These are phyloP conservation scores for Troides helena DNA, from an alignment of 2,888 invertebrate genomes.

Conservation along the genomic window DNA sequence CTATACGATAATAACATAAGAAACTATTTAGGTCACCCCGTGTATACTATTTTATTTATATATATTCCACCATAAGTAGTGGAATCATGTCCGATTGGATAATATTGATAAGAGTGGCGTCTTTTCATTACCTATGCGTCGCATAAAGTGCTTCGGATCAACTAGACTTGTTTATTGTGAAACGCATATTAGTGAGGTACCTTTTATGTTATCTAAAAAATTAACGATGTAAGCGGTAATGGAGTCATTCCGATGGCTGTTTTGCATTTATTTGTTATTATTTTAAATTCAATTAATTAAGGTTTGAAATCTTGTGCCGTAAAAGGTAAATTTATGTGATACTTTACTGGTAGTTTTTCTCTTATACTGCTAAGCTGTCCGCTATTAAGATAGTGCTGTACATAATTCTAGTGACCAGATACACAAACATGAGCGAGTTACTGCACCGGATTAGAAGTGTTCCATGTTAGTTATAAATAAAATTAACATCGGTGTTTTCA, in stretches of 20 bases:
- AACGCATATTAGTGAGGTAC: conserved; percentile 19
- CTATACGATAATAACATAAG: conserved; percentile 3
- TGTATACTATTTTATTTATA: background rate
- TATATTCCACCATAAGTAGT: conserved; percentile 1
- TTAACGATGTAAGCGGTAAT: conserved; percentile 24
- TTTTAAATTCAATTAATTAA: conserved; percentile 30
- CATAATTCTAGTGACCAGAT: conserved; percentile 13
- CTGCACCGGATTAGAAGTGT: conserved; percentile 4
- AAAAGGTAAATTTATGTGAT: conserved; percentile 27
- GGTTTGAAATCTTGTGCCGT: conserved; percentile 14
- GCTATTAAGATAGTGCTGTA: conserved; percentile 21
- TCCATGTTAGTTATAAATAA: background rate
- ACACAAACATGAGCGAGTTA: conserved; percentile 9
- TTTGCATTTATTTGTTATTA: conserved; percentile 29
- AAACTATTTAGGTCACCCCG: conserved; percentile 3
- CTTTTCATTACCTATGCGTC: background rate
- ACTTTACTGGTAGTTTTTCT: conserved; percentile 24
- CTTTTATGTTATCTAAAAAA: conserved; percentile 29
- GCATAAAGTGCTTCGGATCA: conserved; percentile 3
- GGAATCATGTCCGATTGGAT: conserved; percentile 12
- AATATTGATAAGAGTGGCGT: conserved; percentile 10
- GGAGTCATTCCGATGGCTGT: conserved; percentile 24
- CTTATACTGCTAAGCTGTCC: conserved; percentile 12
- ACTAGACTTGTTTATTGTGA: conserved; percentile 19
- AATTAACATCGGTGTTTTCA: background rate